Evolutionary conservation across 2,797 vertebrate genomes (phyloP).

Genomic region (Linurgus olivaceus): DNA sequence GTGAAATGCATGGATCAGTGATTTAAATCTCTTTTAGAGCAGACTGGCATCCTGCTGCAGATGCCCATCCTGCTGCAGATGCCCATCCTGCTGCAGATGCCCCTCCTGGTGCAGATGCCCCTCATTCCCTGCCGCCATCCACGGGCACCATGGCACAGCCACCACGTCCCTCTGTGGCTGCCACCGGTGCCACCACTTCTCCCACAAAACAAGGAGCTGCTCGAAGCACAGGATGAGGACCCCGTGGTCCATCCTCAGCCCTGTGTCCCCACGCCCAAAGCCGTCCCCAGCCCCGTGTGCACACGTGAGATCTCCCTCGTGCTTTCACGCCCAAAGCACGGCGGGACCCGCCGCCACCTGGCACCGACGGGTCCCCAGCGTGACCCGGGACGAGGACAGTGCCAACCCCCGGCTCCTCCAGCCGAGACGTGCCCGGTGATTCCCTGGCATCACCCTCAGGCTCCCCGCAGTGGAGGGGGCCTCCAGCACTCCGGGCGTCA

Average conservation of each 20-base stretch:
- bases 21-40: neutral
- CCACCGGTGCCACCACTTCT: neutral
- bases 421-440: neutral
- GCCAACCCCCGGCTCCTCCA: neutral
- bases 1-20: neutral
- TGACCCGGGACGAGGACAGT: neutral
- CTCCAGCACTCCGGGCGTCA: neutral
- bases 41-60: neutral
- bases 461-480: neutral
- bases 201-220: neutral
- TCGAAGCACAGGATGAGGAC: neutral
- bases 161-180: neutral
- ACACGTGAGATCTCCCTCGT: fast-evolving
- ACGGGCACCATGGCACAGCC: neutral
- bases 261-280: fast-evolving
- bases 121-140: neutral
- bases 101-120: neutral
- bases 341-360: fast-evolving
- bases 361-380: neutral
- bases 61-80: neutral
- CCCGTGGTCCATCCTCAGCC: neutral
- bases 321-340: neutral
- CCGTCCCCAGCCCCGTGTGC: fast-evolving
- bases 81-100: neutral
- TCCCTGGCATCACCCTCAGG: neutral